Base-by-base conservation (phyloP, 2,888 invertebrate species). In the Operophtera brumata region DNA sequence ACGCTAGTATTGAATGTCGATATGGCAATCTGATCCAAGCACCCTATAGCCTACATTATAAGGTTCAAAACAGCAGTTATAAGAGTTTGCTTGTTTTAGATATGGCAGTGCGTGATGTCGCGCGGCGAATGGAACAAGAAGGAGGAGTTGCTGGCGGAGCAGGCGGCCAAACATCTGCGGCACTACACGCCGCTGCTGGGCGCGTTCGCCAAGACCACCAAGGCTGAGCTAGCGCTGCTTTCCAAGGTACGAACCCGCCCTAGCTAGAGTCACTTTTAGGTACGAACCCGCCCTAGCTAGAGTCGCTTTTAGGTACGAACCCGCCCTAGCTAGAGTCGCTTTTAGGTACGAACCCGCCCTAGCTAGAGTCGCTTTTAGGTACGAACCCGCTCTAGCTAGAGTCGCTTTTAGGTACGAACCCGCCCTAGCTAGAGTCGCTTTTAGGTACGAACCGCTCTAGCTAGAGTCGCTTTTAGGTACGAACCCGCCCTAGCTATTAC, bases 121-220 rank as follows among this genome's bases (percentile, higher is more conserved):
- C 94, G 96, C 73, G 96, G 97, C 57, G 98, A 99, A 88, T 99
- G 98, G 99, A 99, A 98, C 89, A 99, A 99, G 89, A 99, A 99
- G 82, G 99, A 99, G 84, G 99, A 99, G 84, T 87, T 99, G 71
- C 94, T 99, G 64, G 97, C 98, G 45, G 98, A 98, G 78, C 99
- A 99, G 88, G 98, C 98, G 47, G 93, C 97, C 47, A 96, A 96
- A 83, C 96, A 97, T 88, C 92, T 95, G 76, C 96, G 96, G 73
- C 93, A 93, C 72, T 98, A 96, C 88, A 95, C 97, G 65, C 93
- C 94, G 57, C 91, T 99, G 69, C 93, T 99, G 78, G 95, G 94
- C 63, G 96, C 96, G 28, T 97, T 98, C 75, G 94, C 97, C 69
- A 94, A 94, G 77, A 94, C 94, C 62, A 95, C 95, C 62, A 95